These are phyloP conservation scores for Bergia puertoricense DNA, from an alignment of 92 coral and sea anemone species.

Conservation along the genomic window DNA sequence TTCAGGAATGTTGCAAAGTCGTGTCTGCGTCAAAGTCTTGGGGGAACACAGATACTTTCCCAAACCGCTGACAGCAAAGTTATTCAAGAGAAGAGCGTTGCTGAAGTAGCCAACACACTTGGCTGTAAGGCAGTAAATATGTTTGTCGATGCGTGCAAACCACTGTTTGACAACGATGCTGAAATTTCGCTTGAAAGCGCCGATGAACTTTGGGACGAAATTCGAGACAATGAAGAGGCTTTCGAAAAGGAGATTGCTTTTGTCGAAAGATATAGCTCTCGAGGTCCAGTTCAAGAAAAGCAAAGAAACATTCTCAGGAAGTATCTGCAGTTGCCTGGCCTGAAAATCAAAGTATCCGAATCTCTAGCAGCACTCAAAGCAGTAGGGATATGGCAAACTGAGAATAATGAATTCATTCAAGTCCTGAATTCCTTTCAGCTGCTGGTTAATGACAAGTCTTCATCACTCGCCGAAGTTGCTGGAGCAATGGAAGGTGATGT, in stretches of 20 bases:
- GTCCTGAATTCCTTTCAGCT: neutral
- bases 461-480: neutral
- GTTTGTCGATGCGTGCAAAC: conserved; percentile 37
- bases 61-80: neutral
- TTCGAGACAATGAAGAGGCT: neutral
- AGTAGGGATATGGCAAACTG: neutral
- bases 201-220: conserved; percentile 23
- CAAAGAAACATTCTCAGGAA: conserved; percentile 35
- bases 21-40: neutral
- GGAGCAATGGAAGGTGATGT: conserved; percentile 25
- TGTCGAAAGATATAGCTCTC: neutral
- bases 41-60: neutral
- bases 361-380: conserved; percentile 26
- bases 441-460: conserved; percentile 6
- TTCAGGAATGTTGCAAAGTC: conserved; percentile 21
- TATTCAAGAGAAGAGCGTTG: neutral
- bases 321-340: conserved; percentile 8
- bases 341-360: neutral
- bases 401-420: neutral
- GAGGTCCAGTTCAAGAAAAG: conserved; percentile 18
- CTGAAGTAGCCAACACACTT: conserved; percentile 10
- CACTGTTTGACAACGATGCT: conserved; percentile 24
- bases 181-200: conserved; percentile 38
- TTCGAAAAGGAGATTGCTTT: conserved; percentile 11
- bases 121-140: conserved; percentile 2